Conservation (phyloP, 2,888 invertebrate species). For the Apamea anceps region DNA sequence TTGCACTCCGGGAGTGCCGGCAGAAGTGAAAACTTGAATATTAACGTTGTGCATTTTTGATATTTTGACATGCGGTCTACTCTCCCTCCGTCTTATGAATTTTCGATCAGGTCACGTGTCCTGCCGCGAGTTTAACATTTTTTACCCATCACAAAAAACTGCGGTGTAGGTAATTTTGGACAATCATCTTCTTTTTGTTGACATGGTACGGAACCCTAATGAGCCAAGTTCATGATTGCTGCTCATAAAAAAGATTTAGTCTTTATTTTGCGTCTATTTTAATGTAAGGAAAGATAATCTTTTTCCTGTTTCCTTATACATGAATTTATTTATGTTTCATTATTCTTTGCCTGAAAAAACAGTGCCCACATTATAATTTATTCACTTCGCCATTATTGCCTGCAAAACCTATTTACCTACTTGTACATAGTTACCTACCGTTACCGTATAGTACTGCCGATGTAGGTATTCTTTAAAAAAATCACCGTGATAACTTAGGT, state of each 20-base stretch:
- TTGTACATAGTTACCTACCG: not conserved
- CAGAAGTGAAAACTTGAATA: no score
- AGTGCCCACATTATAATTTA: not conserved
- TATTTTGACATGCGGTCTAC: no score
- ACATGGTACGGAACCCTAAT: no score
- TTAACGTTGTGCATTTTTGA: no score
- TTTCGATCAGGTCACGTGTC: no score
- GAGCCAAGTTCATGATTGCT: not conserved
- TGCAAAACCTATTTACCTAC: not conserved
- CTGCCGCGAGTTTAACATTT: no score
- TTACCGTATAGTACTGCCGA: no score
- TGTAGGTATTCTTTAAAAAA: no score
- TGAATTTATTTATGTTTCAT: not conserved
- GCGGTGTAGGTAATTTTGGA: not conserved
- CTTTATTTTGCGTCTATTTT: not conserved
- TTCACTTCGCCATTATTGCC: not conserved
- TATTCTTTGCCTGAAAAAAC: not conserved
- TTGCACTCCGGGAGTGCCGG: no score
- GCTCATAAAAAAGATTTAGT: not conserved
- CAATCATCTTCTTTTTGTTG: not conserved
- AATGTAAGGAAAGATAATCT: not conserved
- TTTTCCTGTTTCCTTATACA: conserved; percentile 1
- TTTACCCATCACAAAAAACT: no score
- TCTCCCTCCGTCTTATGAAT: no score
- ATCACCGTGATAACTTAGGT: no score